These are phyloP conservation scores for Candoia aspera DNA, from an alignment of 2,113 vertebrate species.

Conservation along the genomic window DNA sequence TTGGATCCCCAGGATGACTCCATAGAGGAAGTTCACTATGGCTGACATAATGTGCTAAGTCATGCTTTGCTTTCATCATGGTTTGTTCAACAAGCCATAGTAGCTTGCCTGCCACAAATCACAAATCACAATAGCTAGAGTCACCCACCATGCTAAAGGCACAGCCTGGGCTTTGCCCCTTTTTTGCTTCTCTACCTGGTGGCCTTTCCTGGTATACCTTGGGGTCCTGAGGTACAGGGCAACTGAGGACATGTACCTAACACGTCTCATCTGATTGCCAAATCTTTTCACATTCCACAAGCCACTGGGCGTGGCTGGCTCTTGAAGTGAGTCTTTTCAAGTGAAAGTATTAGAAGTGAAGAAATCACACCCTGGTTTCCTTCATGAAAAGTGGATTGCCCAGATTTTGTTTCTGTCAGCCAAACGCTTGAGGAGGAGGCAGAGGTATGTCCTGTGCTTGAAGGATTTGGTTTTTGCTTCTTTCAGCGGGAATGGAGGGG, in stretches of 20 bases:
- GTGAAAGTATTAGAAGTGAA: not conserved
- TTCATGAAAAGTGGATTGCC: constrained; percentile 49
- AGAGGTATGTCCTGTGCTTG: not conserved
- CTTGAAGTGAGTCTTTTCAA: constrained; percentile 32
- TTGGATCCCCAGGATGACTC: not conserved
- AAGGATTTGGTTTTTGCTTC: not conserved
- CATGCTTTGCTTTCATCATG: not conserved
- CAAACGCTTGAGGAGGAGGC: not conserved
- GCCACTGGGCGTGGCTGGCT: constrained; percentile 21
- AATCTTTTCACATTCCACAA: not conserved
- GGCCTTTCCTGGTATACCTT: fast-evolving
- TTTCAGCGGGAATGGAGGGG: not conserved
- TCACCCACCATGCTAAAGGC: not conserved
- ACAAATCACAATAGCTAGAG: not conserved
- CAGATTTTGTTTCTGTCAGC: fast-evolving
- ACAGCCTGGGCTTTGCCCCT: not conserved
- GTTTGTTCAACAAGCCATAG: not conserved
- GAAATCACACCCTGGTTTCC: constrained; percentile 39
- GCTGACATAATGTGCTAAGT: not conserved
- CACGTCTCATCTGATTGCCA: not conserved
- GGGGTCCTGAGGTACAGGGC: not conserved
- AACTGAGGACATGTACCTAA: not conserved
- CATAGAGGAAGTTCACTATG: not conserved
- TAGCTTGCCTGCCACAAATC: not conserved
- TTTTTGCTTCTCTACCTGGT: not conserved